Evolutionary conservation across 2,888 invertebrate genomes (phyloP).

Genomic region (Trichogramma dendrolimi): DNA sequence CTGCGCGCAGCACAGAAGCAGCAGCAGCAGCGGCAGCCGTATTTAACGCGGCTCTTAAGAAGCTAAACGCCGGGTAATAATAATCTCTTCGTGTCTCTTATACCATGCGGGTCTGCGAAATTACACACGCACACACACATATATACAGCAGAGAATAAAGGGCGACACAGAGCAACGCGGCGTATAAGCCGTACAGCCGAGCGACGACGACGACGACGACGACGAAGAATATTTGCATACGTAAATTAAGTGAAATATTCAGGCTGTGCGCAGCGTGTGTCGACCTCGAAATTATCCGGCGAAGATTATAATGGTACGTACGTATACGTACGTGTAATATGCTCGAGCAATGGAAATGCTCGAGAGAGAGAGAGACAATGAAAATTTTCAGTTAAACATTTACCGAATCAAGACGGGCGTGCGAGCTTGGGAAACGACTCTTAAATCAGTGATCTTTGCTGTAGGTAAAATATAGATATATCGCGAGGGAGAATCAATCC

Average conservation of each 20-base stretch:
- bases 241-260: constrained; percentile 27
- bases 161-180: neutral
- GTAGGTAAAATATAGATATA: too few species aligned
- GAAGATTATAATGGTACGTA: neutral
- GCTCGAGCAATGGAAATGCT: too few species aligned
- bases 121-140: too few species aligned
- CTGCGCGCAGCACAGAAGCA: neutral
- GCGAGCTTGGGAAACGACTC: too few species aligned
- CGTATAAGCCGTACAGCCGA: too few species aligned
- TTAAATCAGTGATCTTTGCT: too few species aligned
- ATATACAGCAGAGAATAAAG: neutral
- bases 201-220: neutral
- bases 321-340: too few species aligned
- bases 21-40: neutral
- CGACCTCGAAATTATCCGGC: constrained; percentile 17
- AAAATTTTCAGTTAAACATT: too few species aligned
- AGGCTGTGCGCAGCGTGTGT: neutral
- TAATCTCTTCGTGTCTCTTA: constrained; percentile 3
- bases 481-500: too few species aligned
- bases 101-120: too few species aligned
- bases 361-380: too few species aligned
- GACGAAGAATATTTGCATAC: constrained; percentile 24
- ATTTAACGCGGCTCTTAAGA: constrained; percentile 8
- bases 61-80: constrained; percentile 23
- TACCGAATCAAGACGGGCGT: too few species aligned